Evolutionary conservation across 1,140 invertebrate genomes (phyloP).

Genomic region (Parapsyche elsis): DNA sequence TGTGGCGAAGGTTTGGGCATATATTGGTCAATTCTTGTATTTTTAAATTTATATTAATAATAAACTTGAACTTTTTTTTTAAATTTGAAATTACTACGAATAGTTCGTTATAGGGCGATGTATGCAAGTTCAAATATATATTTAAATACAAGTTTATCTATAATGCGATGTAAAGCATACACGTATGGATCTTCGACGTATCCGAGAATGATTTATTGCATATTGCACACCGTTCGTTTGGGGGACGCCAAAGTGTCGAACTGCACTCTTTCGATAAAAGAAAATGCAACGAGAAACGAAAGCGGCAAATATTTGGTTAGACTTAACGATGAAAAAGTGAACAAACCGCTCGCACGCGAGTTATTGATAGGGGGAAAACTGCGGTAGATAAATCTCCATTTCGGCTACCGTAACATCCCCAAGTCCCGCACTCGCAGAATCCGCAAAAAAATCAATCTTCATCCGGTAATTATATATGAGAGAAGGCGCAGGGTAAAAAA

Average conservation of each 20-base stretch:
- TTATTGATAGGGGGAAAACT: slow-evolving; percentile 39
- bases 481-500: no score
- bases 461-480: background rate
- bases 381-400: slow-evolving; percentile 35
- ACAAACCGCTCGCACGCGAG: background rate
- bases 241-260: background rate
- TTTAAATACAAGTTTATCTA: no score
- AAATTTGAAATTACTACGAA: no score
- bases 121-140: no score
- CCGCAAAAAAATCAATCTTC: slow-evolving; percentile 18
- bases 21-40: no score
- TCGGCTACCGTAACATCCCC: background rate
- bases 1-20: no score
- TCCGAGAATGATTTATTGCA: slow-evolving; percentile 13
- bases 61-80: no score
- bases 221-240: slow-evolving; percentile 4
- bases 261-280: slow-evolving; percentile 42
- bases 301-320: slow-evolving; percentile 53
- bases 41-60: no score
- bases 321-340: slow-evolving; percentile 54
- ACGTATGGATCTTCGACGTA: no score
- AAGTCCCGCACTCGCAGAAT: background rate
- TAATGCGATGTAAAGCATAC: no score
- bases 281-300: slow-evolving; percentile 48
- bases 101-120: no score